phyloP scores from a whole-genome alignment of 2,888 invertebrate species.

The Limnephilus marmoratus region DNA sequence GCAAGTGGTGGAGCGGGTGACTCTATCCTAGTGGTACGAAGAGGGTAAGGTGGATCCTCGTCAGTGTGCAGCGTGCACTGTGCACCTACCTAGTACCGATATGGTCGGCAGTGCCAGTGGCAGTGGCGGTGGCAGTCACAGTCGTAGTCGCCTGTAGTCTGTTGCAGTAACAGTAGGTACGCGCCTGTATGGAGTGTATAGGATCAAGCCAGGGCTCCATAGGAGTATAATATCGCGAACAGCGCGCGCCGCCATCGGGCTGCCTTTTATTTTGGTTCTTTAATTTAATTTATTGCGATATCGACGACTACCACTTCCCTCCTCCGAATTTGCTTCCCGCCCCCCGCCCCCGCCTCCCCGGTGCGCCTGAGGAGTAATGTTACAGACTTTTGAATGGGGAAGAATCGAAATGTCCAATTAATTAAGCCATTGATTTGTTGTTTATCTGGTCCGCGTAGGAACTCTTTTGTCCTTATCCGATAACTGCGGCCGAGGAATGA shows the following conservation, averaged over 20 bases:
- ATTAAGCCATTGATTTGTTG: constrained; percentile 66
- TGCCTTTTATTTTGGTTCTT: constrained; percentile 55
- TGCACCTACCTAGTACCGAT: not conserved
- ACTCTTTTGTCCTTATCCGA: constrained; percentile 52
- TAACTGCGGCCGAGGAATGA: constrained; percentile 47
- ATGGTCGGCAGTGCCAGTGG: not conserved
- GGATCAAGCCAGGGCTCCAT: not conserved
- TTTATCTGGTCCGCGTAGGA: constrained; percentile 60
- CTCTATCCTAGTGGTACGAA: not conserved
- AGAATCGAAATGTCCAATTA: constrained; percentile 66
- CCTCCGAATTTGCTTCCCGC: constrained; percentile 51
- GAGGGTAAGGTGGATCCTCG: not conserved
- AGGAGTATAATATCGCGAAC: constrained; percentile 38
- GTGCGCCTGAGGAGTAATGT: constrained; percentile 53
- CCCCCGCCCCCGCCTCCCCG: constrained; percentile 14
- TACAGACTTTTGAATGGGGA: constrained; percentile 65
- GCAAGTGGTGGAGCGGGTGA: not conserved
- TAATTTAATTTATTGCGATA: constrained; percentile 65
- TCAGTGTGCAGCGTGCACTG: not conserved
- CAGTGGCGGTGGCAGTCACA: not conserved
- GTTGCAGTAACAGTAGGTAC: not conserved
- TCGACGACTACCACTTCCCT: constrained; percentile 55
- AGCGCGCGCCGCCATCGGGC: constrained; percentile 34
- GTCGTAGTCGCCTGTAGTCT: not conserved
- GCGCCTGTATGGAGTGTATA: not conserved